phyloP scores from a whole-genome alignment of 1,140 invertebrate species.

The Arion vulgaris region DNA sequence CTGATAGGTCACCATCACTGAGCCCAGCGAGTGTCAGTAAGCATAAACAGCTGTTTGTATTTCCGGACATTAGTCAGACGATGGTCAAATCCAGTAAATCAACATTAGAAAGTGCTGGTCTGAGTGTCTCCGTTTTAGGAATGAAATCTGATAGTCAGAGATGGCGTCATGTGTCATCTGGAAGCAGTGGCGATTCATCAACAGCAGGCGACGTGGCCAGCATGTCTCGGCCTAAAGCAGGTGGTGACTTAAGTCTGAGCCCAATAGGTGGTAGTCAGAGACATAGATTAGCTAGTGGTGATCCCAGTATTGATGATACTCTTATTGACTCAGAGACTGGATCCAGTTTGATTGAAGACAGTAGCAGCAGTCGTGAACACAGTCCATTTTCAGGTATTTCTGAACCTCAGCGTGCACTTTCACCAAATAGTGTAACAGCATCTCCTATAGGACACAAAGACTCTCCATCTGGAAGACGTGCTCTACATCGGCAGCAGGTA shows the following conservation, averaged over 20 bases:
- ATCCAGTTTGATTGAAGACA: conserved; percentile 50
- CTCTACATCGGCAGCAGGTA: conserved; percentile 26
- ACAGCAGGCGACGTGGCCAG: conserved; percentile 5
- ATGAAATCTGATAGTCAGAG: conserved; percentile 23
- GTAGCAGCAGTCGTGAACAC: conserved; percentile 54
- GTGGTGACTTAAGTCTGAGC: background rate
- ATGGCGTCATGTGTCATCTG: conserved; percentile 34
- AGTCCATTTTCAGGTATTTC: conserved; percentile 44
- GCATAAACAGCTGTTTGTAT: conserved; percentile 29
- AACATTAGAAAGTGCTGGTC: conserved; percentile 10
- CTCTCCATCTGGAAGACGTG: conserved; percentile 24
- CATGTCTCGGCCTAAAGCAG: background rate
- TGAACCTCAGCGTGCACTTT: background rate
- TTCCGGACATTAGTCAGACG: conserved; percentile 18
- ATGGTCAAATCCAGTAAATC: background rate
- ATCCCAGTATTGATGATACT: conserved; percentile 38
- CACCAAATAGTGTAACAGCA: background rate
- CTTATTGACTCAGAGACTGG: conserved; percentile 46
- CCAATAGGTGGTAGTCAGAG: background rate
- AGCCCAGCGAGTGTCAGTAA: conserved; percentile 6
- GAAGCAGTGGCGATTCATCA: conserved; percentile 34
- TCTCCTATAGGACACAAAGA: conserved; percentile 13
- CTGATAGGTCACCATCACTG: conserved; percentile 24
- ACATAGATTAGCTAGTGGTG: conserved; percentile 32
- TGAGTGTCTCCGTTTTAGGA: background rate